Evolutionary conservation across 2,888 invertebrate species (phyloP), one percentile per base, ranked within the genome.

Genomic region (Trachelus iudaicus): DNA sequence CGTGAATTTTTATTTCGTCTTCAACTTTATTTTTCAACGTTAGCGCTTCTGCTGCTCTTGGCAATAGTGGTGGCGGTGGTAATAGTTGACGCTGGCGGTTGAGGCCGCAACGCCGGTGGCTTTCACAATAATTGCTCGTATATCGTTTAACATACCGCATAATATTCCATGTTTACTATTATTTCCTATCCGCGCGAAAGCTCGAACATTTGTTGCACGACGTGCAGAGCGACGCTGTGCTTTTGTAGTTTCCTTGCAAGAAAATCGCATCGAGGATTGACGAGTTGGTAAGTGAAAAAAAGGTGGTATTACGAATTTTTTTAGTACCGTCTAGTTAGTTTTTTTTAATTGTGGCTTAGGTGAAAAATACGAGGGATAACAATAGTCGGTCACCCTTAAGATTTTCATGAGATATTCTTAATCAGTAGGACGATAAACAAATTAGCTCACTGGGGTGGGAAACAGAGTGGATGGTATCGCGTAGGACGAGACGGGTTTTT

Each of bases 91-190:
- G 56, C 23, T 9, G 56, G 9, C 23, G 9, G 56, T 23, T 56
- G 56, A 23, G 23, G 23, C 56, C 9, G 69, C 68, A 75, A 68
- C 76, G 56, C 73, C 34, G 56, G 73, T 79, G 75, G 78, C 79
- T 79, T 79, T 79, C 74, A 79, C 73, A 77, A 76, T 77, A 79
- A 79, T 79, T 79, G 79, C 79, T 74, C 74, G 56, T 76, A 79
- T 40, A 73, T 73, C 68, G n/a, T 37, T 31, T 76, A 77, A 77
- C 78, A 69, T 71, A 73, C 73, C 76, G 71, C 69, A 69, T 79
- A 73, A 74, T 76, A 73, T 76, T 33, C 75, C 69, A 69, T 76
- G 74, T 76, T 76, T 76, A 77, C 35, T 74, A 69, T 79, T 68
- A 78, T 78, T 75, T 69, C 77, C 74, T 74, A 30, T 74, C 23